Conservation (phyloP, 2,888 invertebrate species). For the Pseudococcus viburni region DNA sequence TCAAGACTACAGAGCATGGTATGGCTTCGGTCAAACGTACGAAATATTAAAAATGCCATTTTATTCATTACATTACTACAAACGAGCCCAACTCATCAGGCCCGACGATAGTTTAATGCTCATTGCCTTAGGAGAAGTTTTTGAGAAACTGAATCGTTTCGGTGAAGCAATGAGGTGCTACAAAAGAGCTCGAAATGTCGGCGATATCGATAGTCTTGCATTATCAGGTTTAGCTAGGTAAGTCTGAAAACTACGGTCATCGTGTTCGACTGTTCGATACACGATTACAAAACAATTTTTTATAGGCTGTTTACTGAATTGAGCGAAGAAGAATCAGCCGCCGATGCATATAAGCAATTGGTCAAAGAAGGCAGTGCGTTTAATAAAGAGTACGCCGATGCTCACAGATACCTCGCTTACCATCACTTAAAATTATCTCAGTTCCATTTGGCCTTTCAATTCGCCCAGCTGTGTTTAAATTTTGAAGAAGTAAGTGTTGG, state of each 20-base stretch:
- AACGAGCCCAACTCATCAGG: slow-evolving; percentile 88
- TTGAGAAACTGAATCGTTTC: slow-evolving; percentile 92
- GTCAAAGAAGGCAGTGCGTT: slow-evolving; percentile 71
- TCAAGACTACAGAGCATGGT: slow-evolving; percentile 97
- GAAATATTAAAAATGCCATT: slow-evolving; percentile 97
- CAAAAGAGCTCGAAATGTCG: slow-evolving; percentile 95
- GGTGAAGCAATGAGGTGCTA: slow-evolving; percentile 97
- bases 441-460: slow-evolving; percentile 90
- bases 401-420: slow-evolving; percentile 91
- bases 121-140: slow-evolving; percentile 95
- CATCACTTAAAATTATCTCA: slow-evolving; percentile 87
- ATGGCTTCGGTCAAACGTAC: slow-evolving; percentile 98
- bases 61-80: slow-evolving; percentile 96
- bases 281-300: slow-evolving; percentile 72
- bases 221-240: slow-evolving; percentile 93
- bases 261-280: not conserved
- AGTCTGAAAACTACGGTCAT: slow-evolving; percentile 65
- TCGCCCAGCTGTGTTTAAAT: slow-evolving; percentile 75
- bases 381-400: slow-evolving; percentile 85
- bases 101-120: slow-evolving; percentile 98
- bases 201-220: slow-evolving; percentile 96
- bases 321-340: slow-evolving; percentile 57
- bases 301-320: slow-evolving; percentile 73
- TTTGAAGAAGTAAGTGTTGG: slow-evolving; percentile 51
- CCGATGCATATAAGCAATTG: slow-evolving; percentile 48